Evolutionary conservation across 2,113 vertebrate genomes (phyloP), one percentile per base, ranked within the genome.

Genomic region (Boleophthalmus pectinirostris): DNA sequence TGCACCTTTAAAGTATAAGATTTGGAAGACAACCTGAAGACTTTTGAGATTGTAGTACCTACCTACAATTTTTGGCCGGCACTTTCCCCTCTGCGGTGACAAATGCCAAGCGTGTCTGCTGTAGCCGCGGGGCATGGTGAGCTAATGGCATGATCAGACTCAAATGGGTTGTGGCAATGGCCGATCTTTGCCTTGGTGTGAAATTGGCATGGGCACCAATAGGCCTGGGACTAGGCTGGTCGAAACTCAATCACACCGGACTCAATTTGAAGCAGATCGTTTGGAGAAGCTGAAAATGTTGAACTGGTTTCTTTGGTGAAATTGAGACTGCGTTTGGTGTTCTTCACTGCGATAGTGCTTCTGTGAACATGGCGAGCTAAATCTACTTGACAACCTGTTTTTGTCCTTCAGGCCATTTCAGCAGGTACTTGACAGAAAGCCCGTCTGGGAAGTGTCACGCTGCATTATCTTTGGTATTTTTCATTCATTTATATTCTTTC

Each of bases 161-260:
- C 10, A 64, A 38, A 75, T 49, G 60, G 54, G 23, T 47, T 9
- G n/a, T 3, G 5, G 65, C 38, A 73, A 72, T 35, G 66, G 57
- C 74, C 77, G 60, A 18, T 74, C 23, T n/a, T 53, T 9, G n/a
- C 53, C 15, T 5, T 49, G 29, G 49, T 47, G 16, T 73, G 57
- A 72, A 72, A 78, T 80, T 73, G 77, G 56, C 47, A 64, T 29
- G n/a, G 51, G 72, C 54, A 68, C n/a, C 10, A 45, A 38, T 69
- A 58, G 47, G 49, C 64, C 57, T 16, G 23, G 43, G 72, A 76
- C 70, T 38, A 54, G 10, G 1, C 58, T 71, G 79, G 68, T 75
- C 23, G 1, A 69, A 71, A 53, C 72, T 70, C 67, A 82, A 47
- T 68, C 25, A 78, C 68, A 75, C 20, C 18, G 38, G 63, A 70